These are phyloP conservation scores for Fregetta grallaria DNA, from an alignment of 2,113 vertebrate species.

Conservation along the genomic window DNA sequence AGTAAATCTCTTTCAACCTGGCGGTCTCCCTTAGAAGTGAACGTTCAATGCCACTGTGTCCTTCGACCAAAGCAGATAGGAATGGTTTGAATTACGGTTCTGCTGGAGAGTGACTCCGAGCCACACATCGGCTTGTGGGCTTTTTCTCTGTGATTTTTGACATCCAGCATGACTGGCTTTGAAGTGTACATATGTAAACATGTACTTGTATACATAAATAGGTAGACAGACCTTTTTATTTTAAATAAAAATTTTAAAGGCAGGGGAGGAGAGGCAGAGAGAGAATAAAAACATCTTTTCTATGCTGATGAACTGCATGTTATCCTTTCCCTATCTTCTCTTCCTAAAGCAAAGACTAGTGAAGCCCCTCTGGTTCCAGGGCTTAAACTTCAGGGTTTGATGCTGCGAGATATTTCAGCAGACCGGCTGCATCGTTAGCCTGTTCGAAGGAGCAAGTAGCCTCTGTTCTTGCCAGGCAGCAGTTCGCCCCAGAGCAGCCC, in stretches of 20 bases:
- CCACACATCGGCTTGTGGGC: rapidly evolving
- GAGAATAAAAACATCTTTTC: background rate
- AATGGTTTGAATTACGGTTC: background rate
- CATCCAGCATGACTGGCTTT: background rate
- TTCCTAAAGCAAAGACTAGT: background rate
- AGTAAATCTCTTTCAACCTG: background rate
- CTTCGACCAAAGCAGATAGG: background rate
- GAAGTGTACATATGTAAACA: rapidly evolving
- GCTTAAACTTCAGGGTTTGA: background rate
- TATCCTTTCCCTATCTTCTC: background rate
- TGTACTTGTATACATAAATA: background rate
- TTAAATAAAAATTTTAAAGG: too few relatives aligned
- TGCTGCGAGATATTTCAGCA: background rate
- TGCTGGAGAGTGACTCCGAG: background rate
- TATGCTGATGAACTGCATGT: background rate
- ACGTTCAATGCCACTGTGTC: rapidly evolving
- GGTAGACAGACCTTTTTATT: background rate
- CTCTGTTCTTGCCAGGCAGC: background rate
- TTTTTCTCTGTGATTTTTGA: background rate
- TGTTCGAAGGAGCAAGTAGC: background rate
- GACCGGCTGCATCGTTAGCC: rapidly evolving
- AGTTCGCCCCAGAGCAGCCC: background rate
- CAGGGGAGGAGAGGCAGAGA: background rate
- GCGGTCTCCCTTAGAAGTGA: background rate
- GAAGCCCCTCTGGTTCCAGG: background rate